phyloP scores from a whole-genome alignment of 2,888 invertebrate species.

The Pollenia amentaria region DNA sequence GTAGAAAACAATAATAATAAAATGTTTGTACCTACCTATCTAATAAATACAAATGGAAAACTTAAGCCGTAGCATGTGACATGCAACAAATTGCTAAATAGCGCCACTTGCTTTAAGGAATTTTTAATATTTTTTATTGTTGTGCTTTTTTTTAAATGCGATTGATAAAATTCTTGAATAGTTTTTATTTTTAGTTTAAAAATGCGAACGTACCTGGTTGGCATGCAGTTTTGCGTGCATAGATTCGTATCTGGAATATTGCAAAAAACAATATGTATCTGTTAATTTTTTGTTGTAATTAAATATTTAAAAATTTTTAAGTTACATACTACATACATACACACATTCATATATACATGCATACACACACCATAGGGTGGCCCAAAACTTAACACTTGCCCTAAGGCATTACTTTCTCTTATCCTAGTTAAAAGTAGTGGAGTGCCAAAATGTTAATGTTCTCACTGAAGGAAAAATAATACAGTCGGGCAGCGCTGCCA shows the following conservation, averaged over 20 bases:
- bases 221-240: slow-evolving; percentile 9
- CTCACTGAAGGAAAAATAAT: no score
- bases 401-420: no score
- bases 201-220: background rate
- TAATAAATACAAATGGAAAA: slow-evolving; percentile 43
- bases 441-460: no score
- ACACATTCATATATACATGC: no score
- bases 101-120: slow-evolving; percentile 68
- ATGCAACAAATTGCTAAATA: slow-evolving; percentile 72
- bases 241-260: background rate
- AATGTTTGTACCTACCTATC: slow-evolving; percentile 13
- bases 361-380: no score
- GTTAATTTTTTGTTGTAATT: no score
- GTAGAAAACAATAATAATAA: slow-evolving; percentile 16
- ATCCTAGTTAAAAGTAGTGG: no score
- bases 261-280: slow-evolving; percentile 5
- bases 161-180: slow-evolving; percentile 36
- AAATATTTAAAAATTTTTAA: no score
- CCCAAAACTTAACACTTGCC: no score
- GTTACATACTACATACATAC: no score
- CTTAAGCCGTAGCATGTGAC: slow-evolving; percentile 66
- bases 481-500: no score
- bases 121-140: slow-evolving; percentile 23
- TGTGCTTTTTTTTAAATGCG: slow-evolving; percentile 3
- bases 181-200: background rate